phyloP scores from a whole-genome alignment of 2,888 invertebrate genomes.

The Orthonevra nobilis region DNA sequence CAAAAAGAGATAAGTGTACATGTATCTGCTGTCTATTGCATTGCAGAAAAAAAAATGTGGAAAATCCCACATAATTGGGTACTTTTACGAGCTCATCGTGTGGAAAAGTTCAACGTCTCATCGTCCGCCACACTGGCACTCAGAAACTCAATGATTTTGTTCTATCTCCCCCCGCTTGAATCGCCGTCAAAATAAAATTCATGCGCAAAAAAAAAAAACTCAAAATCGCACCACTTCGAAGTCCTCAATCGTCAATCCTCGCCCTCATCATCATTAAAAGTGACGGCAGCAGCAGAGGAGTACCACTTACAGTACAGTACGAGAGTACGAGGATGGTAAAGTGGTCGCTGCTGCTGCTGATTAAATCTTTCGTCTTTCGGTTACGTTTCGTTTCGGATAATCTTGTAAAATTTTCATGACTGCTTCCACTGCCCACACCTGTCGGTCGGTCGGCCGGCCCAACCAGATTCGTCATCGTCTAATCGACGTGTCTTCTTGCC shows the following conservation, averaged over 20 bases:
- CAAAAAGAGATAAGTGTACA: background rate
- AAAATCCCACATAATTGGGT: constrained; percentile 46
- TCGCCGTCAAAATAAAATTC: constrained; percentile 47
- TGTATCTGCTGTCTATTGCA: constrained; percentile 15
- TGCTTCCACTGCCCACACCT: constrained; percentile 22
- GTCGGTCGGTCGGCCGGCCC: background rate
- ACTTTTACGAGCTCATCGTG: constrained; percentile 53
- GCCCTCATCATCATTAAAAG: constrained; percentile 31
- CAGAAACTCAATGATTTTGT: constrained; percentile 54
- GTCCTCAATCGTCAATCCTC: constrained; percentile 8
- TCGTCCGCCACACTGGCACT: constrained; percentile 31
- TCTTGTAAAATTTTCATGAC: constrained; percentile 31
- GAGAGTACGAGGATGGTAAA: constrained; percentile 45
- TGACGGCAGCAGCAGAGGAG: background rate
- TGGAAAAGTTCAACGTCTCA: constrained; percentile 69
- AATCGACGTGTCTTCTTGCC: constrained; percentile 13
- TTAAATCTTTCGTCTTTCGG: constrained; percentile 48
- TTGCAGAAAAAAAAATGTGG: background rate
- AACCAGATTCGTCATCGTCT: constrained; percentile 32
- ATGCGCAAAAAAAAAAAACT: constrained; percentile 61
- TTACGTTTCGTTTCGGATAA: constrained; percentile 15
- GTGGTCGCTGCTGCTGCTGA: constrained; percentile 50
- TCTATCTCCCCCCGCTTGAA: background rate
- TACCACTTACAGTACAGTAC: too few relatives aligned
- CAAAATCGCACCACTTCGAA: constrained; percentile 54